Conservation (phyloP, 2,797 vertebrate species). For the Schizopygopsis pylzovi region DNA sequence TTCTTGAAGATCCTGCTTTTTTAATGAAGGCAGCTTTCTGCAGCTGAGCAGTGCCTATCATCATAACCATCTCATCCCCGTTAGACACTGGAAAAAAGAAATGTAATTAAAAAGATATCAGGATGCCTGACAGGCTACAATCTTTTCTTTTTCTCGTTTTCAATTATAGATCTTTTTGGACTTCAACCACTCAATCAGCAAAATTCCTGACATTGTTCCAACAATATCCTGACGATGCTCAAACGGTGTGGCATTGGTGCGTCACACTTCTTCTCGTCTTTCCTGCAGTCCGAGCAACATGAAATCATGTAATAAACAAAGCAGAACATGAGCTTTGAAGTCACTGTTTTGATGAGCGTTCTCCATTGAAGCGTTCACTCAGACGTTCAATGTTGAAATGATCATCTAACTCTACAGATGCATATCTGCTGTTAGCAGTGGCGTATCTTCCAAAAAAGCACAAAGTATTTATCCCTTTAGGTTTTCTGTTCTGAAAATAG, state of each 20-base stretch:
- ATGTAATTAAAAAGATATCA: constrained; percentile 81
- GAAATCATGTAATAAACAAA: neutral
- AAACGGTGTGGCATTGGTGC: neutral
- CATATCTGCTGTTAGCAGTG: neutral
- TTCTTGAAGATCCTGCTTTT: constrained; percentile 70
- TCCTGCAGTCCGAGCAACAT: neutral
- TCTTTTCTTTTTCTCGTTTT: constrained; percentile 65
- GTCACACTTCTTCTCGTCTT: neutral
- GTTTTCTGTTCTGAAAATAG: constrained; percentile 27
- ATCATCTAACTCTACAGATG: neutral
- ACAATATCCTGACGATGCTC: constrained; percentile 36
- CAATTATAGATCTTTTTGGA: constrained; percentile 72
- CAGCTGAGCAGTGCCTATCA: constrained; percentile 65
- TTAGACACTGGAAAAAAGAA: constrained; percentile 73
- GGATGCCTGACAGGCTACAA: constrained; percentile 73
- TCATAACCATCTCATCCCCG: constrained; percentile 53
- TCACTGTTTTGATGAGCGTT: neutral
- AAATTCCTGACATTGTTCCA: constrained; percentile 58
- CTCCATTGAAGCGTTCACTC: neutral
- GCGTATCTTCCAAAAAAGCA: neutral
- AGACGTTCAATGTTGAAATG: neutral
- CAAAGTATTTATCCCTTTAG: neutral
- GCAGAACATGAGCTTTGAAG: constrained; percentile 1
- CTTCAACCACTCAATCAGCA: constrained; percentile 75
- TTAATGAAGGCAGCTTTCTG: constrained; percentile 74